A percentile compares a stretch with the other conserved stretches of the same genome.
Evolutionary conservation across 1,140 invertebrate species (phyloP).

Genomic region (Drosophila setifemur): DNA sequence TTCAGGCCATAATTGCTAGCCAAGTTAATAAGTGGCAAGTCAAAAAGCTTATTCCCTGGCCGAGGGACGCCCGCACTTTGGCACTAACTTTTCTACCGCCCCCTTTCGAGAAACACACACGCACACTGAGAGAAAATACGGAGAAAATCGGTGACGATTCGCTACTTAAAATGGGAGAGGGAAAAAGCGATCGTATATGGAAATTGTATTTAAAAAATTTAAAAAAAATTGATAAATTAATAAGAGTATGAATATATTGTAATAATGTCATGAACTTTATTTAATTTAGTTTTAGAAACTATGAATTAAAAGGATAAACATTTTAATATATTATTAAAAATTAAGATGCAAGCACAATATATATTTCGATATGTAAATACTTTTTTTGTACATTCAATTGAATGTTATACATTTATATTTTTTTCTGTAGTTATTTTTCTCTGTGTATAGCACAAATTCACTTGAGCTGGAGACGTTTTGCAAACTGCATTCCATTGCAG

Average conservation of each 20-base stretch:
- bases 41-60: slow-evolving; percentile 56
- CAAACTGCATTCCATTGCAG: slow-evolving; percentile 27
- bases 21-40: slow-evolving; percentile 72
- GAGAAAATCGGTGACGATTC: no score
- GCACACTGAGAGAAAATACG: not conserved
- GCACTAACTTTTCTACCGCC: not conserved
- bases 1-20: slow-evolving; percentile 64
- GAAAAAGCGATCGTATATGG: no score
- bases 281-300: no score
- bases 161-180: no score
- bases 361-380: no score
- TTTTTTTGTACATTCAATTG: no score
- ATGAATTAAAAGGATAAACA: no score
- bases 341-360: no score
- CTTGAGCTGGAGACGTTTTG: not conserved
- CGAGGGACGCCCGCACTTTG: slow-evolving; percentile 12
- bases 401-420: not conserved
- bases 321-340: no score
- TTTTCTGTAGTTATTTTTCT: not conserved
- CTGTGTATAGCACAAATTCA: not conserved
- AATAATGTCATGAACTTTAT: no score
- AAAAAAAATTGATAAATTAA: not conserved
- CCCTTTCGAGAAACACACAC: not conserved
- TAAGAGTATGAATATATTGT: no score
- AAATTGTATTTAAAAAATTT: not conserved